Base-by-base conservation (phyloP, 1,140 invertebrate species). In the Leguminivora glycinivorella region DNA sequence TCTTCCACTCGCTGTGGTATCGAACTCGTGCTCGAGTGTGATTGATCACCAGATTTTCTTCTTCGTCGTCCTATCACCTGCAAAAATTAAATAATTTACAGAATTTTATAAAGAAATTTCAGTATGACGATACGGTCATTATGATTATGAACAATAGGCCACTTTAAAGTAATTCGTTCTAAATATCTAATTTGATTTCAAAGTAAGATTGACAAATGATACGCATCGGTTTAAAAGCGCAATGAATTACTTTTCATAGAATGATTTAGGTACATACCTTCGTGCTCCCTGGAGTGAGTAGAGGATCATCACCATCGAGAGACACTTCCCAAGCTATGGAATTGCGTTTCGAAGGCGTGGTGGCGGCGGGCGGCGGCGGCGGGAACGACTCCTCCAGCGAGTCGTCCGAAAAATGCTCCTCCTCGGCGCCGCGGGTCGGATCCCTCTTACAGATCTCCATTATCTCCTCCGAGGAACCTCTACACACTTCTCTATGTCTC, bases 261-360 rank as follows among this genome's bases (percentile, higher is more conserved):
- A 17, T 52, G 66, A 66, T 43, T 68, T 22, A n/a, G n/a, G n/a
- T n/a, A 60, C 93, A 91, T 76, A 95, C 95, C 88, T 96, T 95
- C 67, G 95, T 95, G 79, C 94, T 95, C 25, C 95, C 95, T 31
- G 95, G 95, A 17, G 94, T 95, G 25, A 95, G 93, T 22, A 95
- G 87, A 56, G 94, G 93, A 87, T 95, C 94, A 74, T 93, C 92
- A 74, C 93, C 93, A 83, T 95, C 95, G 69, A 97, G 92, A 60
- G 95, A 94, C 34, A 97, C 96, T 92, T 96, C 96, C 95, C 95
- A 96, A 68, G 95, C 96, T 56, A 96, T 96, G 75, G 95, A 96
- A 78, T 94, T 94, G 73, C 95, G 93, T 88, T 96, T 96, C 81
- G 94, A 94, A 75, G 93, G 93, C 72, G 92, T 93, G 47, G 85